A percentile compares a stretch with the other conserved stretches of the same genome.
Conservation (phyloP, 2,797 vertebrate genomes). For the Apogon hyalosoma region DNA sequence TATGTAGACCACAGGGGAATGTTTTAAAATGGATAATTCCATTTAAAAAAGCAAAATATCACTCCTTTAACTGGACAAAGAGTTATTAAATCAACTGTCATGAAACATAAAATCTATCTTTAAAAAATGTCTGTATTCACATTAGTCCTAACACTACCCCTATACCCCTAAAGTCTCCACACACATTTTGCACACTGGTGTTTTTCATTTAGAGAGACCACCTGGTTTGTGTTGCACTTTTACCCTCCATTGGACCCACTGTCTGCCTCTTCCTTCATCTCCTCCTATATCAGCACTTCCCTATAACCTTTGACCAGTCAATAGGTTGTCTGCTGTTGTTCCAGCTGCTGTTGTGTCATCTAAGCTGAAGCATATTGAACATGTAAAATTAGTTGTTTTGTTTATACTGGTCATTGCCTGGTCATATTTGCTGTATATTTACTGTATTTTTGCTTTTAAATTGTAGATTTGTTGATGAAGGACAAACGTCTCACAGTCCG, state of each 20-base stretch:
- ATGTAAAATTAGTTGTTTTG: slow-evolving; percentile 7
- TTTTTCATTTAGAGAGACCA: slow-evolving; percentile 60
- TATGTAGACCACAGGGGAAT: no score
- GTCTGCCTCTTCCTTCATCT: slow-evolving; percentile 24
- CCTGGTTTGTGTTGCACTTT: slow-evolving; percentile 56
- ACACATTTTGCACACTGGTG: slow-evolving; percentile 12
- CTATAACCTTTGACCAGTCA: slow-evolving; percentile 57
- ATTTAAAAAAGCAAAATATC: background rate
- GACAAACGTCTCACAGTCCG: background rate
- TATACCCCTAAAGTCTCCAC: background rate
- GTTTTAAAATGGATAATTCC: background rate
- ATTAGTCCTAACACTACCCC: background rate
- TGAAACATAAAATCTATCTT: background rate
- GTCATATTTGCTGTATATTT: background rate
- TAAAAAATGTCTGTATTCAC: slow-evolving; percentile 12
- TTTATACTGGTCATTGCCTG: background rate
- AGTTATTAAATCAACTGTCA: slow-evolving; percentile 14
- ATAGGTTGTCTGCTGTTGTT: slow-evolving; percentile 33
- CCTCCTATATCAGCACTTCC: slow-evolving; percentile 48
- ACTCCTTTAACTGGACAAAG: slow-evolving; percentile 11
- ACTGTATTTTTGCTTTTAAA: slow-evolving; percentile 1
- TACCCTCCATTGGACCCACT: slow-evolving; percentile 36
- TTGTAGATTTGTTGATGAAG: slow-evolving; percentile 4
- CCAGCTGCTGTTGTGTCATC: slow-evolving; percentile 46
- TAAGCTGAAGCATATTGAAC: slow-evolving; percentile 12